Conservation (phyloP, 2,113 vertebrate species). For the Arothron firmamentum region DNA sequence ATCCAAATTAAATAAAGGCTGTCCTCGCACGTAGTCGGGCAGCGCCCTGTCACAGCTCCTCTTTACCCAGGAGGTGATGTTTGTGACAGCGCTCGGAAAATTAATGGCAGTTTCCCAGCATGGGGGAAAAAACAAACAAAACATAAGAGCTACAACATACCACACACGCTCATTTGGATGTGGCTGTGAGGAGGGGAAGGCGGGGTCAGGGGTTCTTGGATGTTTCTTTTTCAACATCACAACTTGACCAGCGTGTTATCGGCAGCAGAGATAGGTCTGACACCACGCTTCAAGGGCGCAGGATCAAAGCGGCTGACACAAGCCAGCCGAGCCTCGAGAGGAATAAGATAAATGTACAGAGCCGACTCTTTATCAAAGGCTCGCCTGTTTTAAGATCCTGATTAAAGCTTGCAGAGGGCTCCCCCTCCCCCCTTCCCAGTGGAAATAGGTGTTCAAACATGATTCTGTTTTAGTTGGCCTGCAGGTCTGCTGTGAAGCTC, state of each 20-base stretch:
- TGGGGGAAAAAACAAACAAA: constrained; percentile 10
- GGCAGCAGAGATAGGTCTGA: constrained; percentile 42
- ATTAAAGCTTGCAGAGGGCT: constrained; percentile 60
- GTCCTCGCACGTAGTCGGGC: constrained; percentile 55
- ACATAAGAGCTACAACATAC: constrained; percentile 27
- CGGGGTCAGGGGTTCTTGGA: constrained; percentile 19
- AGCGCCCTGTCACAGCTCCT: constrained; percentile 47
- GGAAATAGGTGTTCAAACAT: constrained; percentile 74
- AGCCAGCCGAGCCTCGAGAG: constrained; percentile 61
- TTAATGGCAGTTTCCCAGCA: constrained; percentile 49
- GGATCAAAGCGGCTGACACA: constrained; percentile 73
- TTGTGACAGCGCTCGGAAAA: constrained; percentile 61
- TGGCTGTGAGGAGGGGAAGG: not conserved
- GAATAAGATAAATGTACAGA: constrained; percentile 67
- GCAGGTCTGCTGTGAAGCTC: constrained; percentile 51
- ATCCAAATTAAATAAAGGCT: constrained; percentile 70
- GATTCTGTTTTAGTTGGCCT: constrained; percentile 74
- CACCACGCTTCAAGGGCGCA: constrained; percentile 39
- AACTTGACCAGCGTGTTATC: constrained; percentile 54
- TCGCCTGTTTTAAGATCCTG: constrained; percentile 66
- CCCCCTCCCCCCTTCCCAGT: constrained; percentile 41
- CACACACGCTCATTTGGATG: constrained; percentile 25
- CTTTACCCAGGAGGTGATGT: constrained; percentile 52
- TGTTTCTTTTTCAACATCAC: constrained; percentile 28
- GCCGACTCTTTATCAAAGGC: constrained; percentile 68